Evolutionary conservation across 2,888 invertebrate genomes (phyloP).

Genomic region (Platycheirus rosarum): DNA sequence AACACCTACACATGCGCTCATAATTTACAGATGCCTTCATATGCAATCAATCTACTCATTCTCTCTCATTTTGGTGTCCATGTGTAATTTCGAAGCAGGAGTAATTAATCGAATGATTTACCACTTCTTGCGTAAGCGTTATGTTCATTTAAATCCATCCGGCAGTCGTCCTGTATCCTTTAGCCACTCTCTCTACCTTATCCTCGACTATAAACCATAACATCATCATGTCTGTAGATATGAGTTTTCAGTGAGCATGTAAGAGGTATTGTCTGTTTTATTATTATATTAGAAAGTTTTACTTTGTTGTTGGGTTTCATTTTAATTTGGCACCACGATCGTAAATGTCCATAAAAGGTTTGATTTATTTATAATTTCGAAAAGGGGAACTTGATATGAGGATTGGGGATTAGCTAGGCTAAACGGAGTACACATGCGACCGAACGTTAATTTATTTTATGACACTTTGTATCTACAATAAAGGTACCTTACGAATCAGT

Average conservation of each 20-base stretch:
- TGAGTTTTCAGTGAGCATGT: background rate
- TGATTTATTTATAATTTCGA: slow-evolving; percentile 80
- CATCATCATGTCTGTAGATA: background rate
- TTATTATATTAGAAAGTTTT: slow-evolving; percentile 69
- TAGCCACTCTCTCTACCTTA: slow-evolving; percentile 5
- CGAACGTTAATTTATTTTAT: slow-evolving; percentile 38
- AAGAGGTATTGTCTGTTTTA: slow-evolving; percentile 14
- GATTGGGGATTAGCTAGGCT: slow-evolving; percentile 13
- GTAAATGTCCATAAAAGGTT: slow-evolving; percentile 82
- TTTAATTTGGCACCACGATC: slow-evolving; percentile 82
- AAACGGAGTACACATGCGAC: too few species aligned
- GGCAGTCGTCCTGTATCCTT: slow-evolving; percentile 75
- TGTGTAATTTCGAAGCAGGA: slow-evolving; percentile 63
- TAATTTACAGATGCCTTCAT: slow-evolving; percentile 59
- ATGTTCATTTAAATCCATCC: slow-evolving; percentile 70
- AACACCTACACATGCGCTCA: slow-evolving; percentile 51
- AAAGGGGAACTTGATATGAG: slow-evolving; percentile 47
- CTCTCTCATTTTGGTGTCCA: slow-evolving; percentile 10
- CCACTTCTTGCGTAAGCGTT: slow-evolving; percentile 77
- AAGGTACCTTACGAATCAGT: too few species aligned
- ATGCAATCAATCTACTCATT: slow-evolving; percentile 17
- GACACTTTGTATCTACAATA: slow-evolving; percentile 6
- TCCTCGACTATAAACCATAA: background rate
- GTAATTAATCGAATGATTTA: slow-evolving; percentile 80
- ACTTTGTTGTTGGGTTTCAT: slow-evolving; percentile 76